Evolutionary conservation across 2,113 vertebrate species (phyloP), one percentile per base, ranked within the genome.

Genomic region (Rhinolophus sinicus): DNA sequence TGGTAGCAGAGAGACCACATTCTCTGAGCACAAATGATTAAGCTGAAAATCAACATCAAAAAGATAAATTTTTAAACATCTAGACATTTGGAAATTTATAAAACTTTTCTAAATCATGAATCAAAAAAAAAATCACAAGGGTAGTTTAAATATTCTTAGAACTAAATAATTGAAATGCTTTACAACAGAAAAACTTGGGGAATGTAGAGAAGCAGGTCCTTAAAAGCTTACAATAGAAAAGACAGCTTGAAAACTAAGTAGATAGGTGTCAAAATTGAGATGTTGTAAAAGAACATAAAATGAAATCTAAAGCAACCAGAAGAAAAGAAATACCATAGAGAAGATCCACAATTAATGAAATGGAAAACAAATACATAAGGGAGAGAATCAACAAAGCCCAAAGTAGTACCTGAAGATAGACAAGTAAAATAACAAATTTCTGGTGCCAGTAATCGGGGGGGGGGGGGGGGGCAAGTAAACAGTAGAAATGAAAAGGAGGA

Each of bases 21-120:
- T 96, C 60, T 84, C 67, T 93, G 72, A 94, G 91, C 33, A 95
- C 56, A 90, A 78, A 75, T 70, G 16, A 80, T 88, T 82, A 94
- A 72, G 35, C 50, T 88, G n/a, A 88, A 92, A 93, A 85, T 54
- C 40, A 67, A 0, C 52, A 70, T 64, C 8, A 65, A 81, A 78
- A 93, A 47, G 28, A 82, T 76, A 92, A 70, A 58, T 2, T 47
- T 86, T 72, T 44, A 94, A 88, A 65, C 86, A 69, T 82, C 40
- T n/a, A 90, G 65, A 44, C 14, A 90, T 76, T 92, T 95, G 56
- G 67, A 86, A 92, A 90, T 76, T 80, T 85, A 47, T 65, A 92
- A 90, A 81, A 54, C 62, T 67, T 92, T 88, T 52, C 8, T 33
- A 96, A 73, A 83, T 84, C 65, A 67, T 9, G 60, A 94, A 65